phyloP scores from a whole-genome alignment of 1,140 invertebrate species.

The Dinoponera quadriceps region DNA sequence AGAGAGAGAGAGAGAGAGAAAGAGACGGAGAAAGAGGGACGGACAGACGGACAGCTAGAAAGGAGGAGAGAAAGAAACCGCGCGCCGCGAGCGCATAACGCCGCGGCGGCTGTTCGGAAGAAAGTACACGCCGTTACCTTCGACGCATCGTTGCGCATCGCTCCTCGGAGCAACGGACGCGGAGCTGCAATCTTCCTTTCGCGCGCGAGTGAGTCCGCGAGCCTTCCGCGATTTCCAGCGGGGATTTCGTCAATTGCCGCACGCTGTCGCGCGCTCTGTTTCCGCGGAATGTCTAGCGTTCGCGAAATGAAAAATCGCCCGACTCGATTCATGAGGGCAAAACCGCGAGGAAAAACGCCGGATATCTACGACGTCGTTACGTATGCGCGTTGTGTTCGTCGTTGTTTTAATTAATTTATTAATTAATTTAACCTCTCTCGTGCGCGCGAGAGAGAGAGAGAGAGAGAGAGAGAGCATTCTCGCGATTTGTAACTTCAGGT shows the following conservation, averaged over 20 bases:
- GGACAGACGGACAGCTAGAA: neutral
- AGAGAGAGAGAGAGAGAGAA: neutral
- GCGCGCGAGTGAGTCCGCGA: neutral
- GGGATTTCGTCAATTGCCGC: too few species aligned
- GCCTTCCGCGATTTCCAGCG: neutral
- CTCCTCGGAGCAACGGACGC: constrained; percentile 15
- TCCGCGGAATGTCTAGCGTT: neutral
- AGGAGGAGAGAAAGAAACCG: neutral
- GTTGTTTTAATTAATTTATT: neutral
- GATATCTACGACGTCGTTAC: too few species aligned
- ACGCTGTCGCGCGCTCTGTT: neutral
- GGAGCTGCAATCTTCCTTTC: constrained; percentile 7
- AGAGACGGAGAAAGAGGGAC: neutral
- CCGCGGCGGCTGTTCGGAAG: constrained; percentile 8
- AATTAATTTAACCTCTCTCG: neutral
- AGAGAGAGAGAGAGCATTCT: too few species aligned
- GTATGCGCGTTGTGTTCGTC: too few species aligned
- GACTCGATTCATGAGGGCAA: neutral
- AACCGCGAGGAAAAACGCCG: neutral
- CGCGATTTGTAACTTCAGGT: neutral
- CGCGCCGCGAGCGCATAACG: constrained; percentile 16
- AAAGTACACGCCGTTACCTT: constrained; percentile 51
- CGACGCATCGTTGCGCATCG: constrained; percentile 48
- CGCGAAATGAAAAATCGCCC: neutral
- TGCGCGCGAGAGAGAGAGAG: too few species aligned